Percentiles rank a stretch among this genome's conserved stretches.
Conservation (phyloP, 2,888 invertebrate species). For the Rhimphoctona megacephalus region DNA sequence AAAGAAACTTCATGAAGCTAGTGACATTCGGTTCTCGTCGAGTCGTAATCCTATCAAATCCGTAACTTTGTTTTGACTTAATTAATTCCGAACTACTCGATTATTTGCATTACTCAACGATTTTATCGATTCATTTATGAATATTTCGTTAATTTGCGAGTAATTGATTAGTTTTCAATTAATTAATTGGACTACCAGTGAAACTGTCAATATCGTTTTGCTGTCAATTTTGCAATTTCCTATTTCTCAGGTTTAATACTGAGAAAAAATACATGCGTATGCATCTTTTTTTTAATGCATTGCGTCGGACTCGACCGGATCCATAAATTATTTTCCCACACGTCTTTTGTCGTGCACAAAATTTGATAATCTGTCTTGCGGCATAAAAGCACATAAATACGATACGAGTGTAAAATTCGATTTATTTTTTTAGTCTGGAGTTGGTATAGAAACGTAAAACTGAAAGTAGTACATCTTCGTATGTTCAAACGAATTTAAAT, state of each 20-base stretch:
- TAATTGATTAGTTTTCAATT: neutral
- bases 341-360: constrained; percentile 59
- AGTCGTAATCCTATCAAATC: constrained; percentile 9
- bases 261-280: neutral
- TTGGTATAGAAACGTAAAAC: neutral
- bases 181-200: neutral
- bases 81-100: neutral
- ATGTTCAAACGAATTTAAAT: neutral
- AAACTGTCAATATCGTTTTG: no score
- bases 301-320: constrained; percentile 49
- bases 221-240: neutral
- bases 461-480: neutral
- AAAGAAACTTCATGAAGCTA: constrained; percentile 54
- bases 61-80: neutral
- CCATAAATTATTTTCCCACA: constrained; percentile 63
- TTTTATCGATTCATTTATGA: neutral
- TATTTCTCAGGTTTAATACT: neutral
- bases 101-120: neutral
- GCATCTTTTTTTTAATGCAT: neutral
- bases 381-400: constrained; percentile 36
- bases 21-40: constrained; percentile 59
- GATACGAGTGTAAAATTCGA: neutral
- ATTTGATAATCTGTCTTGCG: constrained; percentile 66
- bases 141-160: neutral
- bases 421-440: neutral